Percentiles rank a stretch among this genome's conserved stretches.
Conservation (phyloP, 2,797 vertebrate genomes). For the Paedocypris micromegethes region DNA sequence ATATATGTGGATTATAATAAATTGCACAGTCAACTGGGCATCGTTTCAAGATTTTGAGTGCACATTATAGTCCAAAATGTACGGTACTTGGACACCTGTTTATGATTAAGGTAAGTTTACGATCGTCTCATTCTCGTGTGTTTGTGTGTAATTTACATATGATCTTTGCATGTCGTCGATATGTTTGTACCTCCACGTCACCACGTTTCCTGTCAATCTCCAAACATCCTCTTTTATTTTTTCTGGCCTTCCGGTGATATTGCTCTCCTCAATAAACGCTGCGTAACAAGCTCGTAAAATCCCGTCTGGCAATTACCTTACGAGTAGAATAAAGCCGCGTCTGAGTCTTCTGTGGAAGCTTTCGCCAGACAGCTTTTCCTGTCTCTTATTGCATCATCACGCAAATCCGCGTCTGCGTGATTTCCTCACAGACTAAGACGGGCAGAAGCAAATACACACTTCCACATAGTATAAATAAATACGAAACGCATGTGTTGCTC, state of each 20-base stretch:
- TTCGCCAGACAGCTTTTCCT: slow-evolving; percentile 27
- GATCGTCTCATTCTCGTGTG: not conserved
- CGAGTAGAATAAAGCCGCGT: slow-evolving; percentile 7
- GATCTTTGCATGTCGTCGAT: slow-evolving; percentile 11
- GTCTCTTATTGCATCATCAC: slow-evolving; percentile 6
- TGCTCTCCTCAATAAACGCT: not conserved
- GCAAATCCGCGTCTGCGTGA: slow-evolving; percentile 21
- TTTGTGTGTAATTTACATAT: slow-evolving; percentile 36
- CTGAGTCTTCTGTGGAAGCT: slow-evolving; percentile 9
- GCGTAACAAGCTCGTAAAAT: slow-evolving; percentile 6
- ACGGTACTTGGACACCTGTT: no score
- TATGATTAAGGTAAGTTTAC: no score
- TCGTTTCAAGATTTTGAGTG: no score
- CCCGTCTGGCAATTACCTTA: not conserved
- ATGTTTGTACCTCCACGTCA: slow-evolving; percentile 5
- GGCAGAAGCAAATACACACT: not conserved
- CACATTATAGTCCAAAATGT: no score
- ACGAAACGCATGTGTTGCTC: no score
- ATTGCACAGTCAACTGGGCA: no score
- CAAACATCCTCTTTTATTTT: slow-evolving; percentile 1
- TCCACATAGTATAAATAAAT: slow-evolving; percentile 4
- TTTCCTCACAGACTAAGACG: slow-evolving; percentile 3
- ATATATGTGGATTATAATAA: no score
- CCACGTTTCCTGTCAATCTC: slow-evolving; percentile 35
- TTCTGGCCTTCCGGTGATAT: not conserved